phyloP scores from a whole-genome alignment of 2,888 invertebrate species.

The Pycnomerus fuliginosus region DNA sequence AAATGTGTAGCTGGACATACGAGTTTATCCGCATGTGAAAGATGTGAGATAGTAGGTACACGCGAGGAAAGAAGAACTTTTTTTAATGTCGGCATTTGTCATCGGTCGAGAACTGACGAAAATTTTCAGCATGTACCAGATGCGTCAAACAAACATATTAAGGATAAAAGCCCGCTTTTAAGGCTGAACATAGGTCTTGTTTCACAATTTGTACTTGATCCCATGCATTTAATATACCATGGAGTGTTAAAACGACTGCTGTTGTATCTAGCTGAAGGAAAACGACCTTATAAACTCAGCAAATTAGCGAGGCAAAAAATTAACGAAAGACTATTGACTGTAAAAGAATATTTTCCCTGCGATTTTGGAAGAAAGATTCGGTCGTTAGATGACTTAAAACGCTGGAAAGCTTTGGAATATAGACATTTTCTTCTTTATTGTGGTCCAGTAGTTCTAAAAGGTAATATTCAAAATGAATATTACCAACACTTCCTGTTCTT shows the following conservation, averaged over 20 bases:
- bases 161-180: slow-evolving; percentile 14
- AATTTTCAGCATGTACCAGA: neutral
- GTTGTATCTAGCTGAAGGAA: neutral
- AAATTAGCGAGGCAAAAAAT: neutral
- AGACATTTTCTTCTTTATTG: neutral
- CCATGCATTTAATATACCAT: slow-evolving; percentile 21
- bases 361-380: neutral
- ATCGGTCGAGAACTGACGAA: too few species aligned
- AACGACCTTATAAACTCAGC: neutral
- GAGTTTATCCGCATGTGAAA: neutral
- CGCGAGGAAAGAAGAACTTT: neutral
- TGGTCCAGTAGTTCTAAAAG: neutral
- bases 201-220: slow-evolving; percentile 19
- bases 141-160: slow-evolving; percentile 9
- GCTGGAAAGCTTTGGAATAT: neutral
- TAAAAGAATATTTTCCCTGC: neutral
- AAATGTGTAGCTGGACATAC: neutral
- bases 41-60: neutral
- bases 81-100: too few species aligned
- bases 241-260: slow-evolving; percentile 21
- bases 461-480: neutral
- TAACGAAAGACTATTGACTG: neutral
- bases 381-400: neutral
- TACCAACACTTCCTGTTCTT: neutral
- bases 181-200: slow-evolving; percentile 11